Evolutionary conservation across 2,888 invertebrate species (phyloP).

Genomic region (Myopa tessellatipennis): DNA sequence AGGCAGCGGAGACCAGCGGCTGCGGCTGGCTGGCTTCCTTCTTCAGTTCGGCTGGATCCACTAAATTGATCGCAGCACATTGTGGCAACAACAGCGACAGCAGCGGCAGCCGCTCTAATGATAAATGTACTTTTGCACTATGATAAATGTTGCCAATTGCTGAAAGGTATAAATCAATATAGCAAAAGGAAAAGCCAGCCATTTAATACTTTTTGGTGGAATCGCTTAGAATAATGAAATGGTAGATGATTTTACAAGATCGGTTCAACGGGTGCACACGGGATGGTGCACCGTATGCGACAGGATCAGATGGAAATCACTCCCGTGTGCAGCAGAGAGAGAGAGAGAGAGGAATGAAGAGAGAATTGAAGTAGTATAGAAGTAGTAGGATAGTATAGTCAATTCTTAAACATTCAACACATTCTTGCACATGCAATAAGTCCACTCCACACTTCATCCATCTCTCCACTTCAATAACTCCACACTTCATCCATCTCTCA

Average conservation of each 20-base stretch:
- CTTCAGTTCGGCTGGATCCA: neutral
- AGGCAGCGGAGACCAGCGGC: neutral
- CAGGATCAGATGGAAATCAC: neutral
- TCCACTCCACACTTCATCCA: too few species aligned
- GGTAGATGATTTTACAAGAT: slow-evolving; percentile 33
- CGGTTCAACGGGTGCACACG: slow-evolving; percentile 17
- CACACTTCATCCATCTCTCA: too few species aligned
- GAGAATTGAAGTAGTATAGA: neutral
- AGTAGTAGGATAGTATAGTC: neutral
- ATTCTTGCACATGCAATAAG: too few species aligned
- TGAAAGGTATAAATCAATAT: slow-evolving; percentile 65
- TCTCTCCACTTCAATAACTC: too few species aligned
- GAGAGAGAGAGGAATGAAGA: neutral
- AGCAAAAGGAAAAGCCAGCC: neutral
- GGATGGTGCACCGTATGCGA: neutral
- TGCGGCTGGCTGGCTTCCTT: slow-evolving; percentile 27
- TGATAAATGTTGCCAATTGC: slow-evolving; percentile 69
- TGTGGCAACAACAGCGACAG: slow-evolving; percentile 29
- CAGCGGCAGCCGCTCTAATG: slow-evolving; percentile 55
- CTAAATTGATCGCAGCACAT: slow-evolving; percentile 33
- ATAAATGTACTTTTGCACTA: slow-evolving; percentile 68
- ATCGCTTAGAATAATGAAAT: slow-evolving; percentile 29
- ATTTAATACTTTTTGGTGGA: slow-evolving; percentile 21
- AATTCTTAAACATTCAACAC: too few species aligned
- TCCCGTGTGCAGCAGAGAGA: neutral